Conservation (phyloP, 2,113 vertebrate species). For the Potamarius usumacintae region DNA sequence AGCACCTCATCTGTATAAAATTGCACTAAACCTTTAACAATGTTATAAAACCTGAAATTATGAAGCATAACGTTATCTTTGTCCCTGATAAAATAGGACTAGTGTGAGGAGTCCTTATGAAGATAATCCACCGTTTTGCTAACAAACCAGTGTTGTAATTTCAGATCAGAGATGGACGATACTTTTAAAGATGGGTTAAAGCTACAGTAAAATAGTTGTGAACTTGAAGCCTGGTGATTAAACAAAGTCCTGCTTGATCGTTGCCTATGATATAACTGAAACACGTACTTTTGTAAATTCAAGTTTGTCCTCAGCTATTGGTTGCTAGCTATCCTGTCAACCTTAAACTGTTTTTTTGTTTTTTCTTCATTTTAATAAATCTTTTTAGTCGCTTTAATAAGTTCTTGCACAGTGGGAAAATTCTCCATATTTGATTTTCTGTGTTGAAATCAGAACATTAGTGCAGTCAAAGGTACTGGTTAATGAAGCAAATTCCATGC, state of each 20-base stretch:
- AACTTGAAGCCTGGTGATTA: no score
- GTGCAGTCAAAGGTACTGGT: no score
- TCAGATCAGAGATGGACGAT: background rate
- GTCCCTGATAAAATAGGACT: background rate
- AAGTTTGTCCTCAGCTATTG: background rate
- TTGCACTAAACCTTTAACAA: background rate
- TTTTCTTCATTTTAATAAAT: no score
- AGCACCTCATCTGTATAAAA: background rate
- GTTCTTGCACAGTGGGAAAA: no score
- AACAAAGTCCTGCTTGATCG: no score
- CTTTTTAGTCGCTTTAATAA: no score
- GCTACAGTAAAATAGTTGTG: no score
- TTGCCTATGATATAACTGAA: no score
- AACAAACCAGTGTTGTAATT: constrained; percentile 11
- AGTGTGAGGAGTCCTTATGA: background rate
- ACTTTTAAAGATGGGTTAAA: background rate
- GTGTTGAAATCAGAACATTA: no score
- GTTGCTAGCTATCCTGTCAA: background rate
- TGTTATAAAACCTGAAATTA: background rate
- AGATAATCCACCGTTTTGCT: constrained; percentile 14
- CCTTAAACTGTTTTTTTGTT: background rate
- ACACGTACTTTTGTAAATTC: no score
- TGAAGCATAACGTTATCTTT: background rate
- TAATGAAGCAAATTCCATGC: no score
- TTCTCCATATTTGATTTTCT: no score